Base-by-base conservation (phyloP, 2,797 vertebrate genomes). In the Pipistrellus pygmaeus region DNA sequence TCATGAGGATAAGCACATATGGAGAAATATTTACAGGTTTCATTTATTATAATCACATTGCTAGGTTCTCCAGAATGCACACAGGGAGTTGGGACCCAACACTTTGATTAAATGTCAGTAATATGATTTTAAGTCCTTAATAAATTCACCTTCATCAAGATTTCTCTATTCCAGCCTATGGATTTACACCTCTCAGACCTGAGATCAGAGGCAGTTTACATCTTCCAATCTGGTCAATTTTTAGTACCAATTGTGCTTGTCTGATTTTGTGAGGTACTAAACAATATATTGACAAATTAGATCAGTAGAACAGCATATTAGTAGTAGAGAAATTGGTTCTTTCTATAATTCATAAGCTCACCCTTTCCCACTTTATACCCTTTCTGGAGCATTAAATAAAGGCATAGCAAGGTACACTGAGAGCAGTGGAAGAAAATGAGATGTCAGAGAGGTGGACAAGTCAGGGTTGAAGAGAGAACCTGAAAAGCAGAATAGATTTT, bases 241-340 rank as follows among this genome's bases (percentile, higher is more conserved):
- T 96, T 96, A 96, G 92, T 90, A 85, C 85, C 71, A 84, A 71
- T 94, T 95, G 95, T 96, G 92, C 88, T 53, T 94, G 90, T 96
- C 93, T 80, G 88, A 94, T 95, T 95, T 95, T 96, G 96, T 92
- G 92, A 96, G 88, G 94, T 85, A 73, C 94, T 93, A 96, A 97
- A 96, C 95, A 96, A 94, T 88, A 83, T 92, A 94, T 96, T 92
- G 97, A 96, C 95, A 96, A 95, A 96, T 96, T 80, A 90, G 90
- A 96, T 87, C 66, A 46, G 77, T 57, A 73, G 88, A 96, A 88
- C 72, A 93, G 84, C 72, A 68, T 95, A 94, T 95, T 72, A 84
- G 81, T 80, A 89, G 94, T 83, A 46, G 46, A 81, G 78, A 93
- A 85, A 95, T 88, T 90, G 83, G 86, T 85, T 94, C 86, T 94